Evolutionary conservation across 2,888 invertebrate genomes (phyloP).

Genomic region (Biston stratarius): DNA sequence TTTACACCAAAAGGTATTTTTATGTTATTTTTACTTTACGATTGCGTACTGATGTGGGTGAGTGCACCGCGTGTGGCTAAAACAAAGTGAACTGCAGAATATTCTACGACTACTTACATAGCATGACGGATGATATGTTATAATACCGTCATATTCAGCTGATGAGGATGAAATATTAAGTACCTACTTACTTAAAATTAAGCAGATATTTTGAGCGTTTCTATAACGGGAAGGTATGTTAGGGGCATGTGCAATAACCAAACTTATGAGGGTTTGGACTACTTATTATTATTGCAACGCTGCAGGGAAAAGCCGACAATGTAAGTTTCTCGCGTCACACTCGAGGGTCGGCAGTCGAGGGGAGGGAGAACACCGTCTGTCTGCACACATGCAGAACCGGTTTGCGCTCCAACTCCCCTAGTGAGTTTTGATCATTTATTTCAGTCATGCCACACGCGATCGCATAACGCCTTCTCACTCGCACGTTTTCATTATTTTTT

Average conservation of each 20-base stretch:
- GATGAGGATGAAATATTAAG: slow-evolving; percentile 19
- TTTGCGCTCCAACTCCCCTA: slow-evolving; percentile 81
- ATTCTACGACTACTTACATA: neutral
- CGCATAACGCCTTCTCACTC: slow-evolving; percentile 75
- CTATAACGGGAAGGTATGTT: slow-evolving; percentile 1
- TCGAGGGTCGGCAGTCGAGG: slow-evolving; percentile 80
- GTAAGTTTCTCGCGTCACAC: slow-evolving; percentile 75
- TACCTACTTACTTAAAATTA: neutral
- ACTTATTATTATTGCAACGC: slow-evolving; percentile 79
- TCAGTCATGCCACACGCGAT: slow-evolving; percentile 77
- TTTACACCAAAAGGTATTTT: slow-evolving; percentile 93
- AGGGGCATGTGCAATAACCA: slow-evolving; percentile 9
- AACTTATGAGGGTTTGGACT: slow-evolving; percentile 38
- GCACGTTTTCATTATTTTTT: slow-evolving; percentile 83
- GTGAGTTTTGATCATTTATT: slow-evolving; percentile 72
- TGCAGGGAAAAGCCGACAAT: slow-evolving; percentile 78
- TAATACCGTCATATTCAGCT: slow-evolving; percentile 24
- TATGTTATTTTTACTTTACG: slow-evolving; percentile 85
- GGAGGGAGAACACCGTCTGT: slow-evolving; percentile 77
- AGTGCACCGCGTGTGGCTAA: slow-evolving; percentile 78
- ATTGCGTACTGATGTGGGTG: slow-evolving; percentile 76
- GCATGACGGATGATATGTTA: neutral
- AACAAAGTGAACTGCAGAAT: slow-evolving; percentile 51
- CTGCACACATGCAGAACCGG: slow-evolving; percentile 85
- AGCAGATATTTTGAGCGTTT: slow-evolving; percentile 1